A percentile compares a stretch with the other conserved stretches of the same genome.
These are phyloP conservation scores for Ectobius pallidus DNA, from an alignment of 2,888 invertebrate genomes.

Conservation along the genomic window DNA sequence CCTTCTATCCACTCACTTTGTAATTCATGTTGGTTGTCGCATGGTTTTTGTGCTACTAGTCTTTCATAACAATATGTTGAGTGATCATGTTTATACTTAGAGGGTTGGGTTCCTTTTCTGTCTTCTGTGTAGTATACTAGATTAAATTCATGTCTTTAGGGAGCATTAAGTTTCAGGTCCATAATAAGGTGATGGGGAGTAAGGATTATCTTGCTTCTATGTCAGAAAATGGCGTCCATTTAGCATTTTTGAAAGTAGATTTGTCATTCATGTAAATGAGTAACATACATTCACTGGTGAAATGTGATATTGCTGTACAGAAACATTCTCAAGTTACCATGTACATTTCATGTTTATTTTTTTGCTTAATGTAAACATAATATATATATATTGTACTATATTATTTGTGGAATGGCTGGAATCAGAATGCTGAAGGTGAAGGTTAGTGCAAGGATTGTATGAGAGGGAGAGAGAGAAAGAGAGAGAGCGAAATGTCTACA, in stretches of 20 bases:
- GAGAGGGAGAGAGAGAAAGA: background rate
- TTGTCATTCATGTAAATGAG: slow-evolving; percentile 34
- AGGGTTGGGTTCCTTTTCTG: slow-evolving; percentile 17
- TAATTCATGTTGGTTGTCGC: slow-evolving; percentile 28
- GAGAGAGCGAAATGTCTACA: too few species aligned
- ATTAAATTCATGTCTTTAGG: slow-evolving; percentile 10
- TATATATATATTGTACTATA: slow-evolving; percentile 21
- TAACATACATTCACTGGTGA: slow-evolving; percentile 42
- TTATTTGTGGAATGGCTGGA: slow-evolving; percentile 17
- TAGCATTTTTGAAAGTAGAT: slow-evolving; percentile 31
- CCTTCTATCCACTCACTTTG: slow-evolving; percentile 14
- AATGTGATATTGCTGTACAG: slow-evolving; percentile 42
- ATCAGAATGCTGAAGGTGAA: slow-evolving; percentile 6
- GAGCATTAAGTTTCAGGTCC: background rate
- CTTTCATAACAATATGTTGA: slow-evolving; percentile 34
- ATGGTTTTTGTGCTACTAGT: slow-evolving; percentile 38
- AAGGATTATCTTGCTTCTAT: slow-evolving; percentile 24
- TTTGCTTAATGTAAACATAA: slow-evolving; percentile 20
- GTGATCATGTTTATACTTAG: slow-evolving; percentile 20
- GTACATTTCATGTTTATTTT: slow-evolving; percentile 34
- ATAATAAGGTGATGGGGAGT: slow-evolving; percentile 31
- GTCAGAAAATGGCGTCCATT: slow-evolving; percentile 28
- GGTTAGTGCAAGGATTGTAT: slow-evolving; percentile 5
- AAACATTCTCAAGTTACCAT: slow-evolving; percentile 39
- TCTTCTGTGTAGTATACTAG: slow-evolving; percentile 17